phyloP scores from a whole-genome alignment of 2,797 vertebrate species.

The Spea hammondii region DNA sequence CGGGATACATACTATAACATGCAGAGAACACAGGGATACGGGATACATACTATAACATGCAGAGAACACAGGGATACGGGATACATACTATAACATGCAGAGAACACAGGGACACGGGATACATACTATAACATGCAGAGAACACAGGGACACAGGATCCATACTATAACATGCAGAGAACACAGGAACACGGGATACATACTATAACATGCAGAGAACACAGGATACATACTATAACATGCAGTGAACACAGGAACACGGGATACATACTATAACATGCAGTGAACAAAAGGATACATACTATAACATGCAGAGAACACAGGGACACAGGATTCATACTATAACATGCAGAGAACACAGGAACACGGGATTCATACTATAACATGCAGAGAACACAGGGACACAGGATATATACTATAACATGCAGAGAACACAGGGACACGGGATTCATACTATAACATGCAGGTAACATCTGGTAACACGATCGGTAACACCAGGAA shows the following conservation, averaged over 20 bases:
- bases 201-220: background rate
- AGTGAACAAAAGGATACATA: background rate
- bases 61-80: background rate
- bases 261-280: background rate
- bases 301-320: conserved; percentile 5
- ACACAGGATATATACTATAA: background rate
- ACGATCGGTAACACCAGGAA: too few relatives aligned
- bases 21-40: too few relatives aligned
- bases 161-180: background rate
- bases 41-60: background rate
- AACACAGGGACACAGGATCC: background rate
- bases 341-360: background rate
- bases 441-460: background rate
- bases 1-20: background rate
- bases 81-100: background rate
- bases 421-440: background rate
- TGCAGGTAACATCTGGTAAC: too few relatives aligned
- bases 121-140: background rate
- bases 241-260: background rate
- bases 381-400: background rate
- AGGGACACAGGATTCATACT: background rate
- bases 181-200: background rate
- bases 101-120: too few relatives aligned
- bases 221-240: background rate
- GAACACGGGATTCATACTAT: background rate